Evolutionary conservation across 53 echinoderm and acorn worm species (phyloP).

Genomic region (Mesocentrotus franciscanus): DNA sequence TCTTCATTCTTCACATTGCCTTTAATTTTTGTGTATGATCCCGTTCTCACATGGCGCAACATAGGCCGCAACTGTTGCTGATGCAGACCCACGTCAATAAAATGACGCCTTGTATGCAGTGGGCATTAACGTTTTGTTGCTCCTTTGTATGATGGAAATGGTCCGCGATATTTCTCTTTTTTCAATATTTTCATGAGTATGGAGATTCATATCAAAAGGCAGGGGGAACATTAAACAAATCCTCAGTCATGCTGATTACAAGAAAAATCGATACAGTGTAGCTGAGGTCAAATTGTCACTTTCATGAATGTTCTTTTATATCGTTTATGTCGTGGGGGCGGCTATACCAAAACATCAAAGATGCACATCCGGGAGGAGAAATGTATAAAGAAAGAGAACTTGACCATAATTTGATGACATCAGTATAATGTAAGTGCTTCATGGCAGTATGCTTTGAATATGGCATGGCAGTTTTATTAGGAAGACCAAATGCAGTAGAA

Average conservation of each 20-base stretch:
- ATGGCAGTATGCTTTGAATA: neutral
- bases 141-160: too few species aligned
- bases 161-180: too few species aligned
- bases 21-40: too few species aligned
- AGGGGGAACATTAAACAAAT: neutral
- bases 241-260: neutral
- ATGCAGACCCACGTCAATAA: too few species aligned
- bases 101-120: too few species aligned
- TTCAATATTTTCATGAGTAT: too few species aligned
- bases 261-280: neutral
- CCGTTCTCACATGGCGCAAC: too few species aligned
- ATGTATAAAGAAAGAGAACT: neutral
- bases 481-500: neutral
- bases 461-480: neutral
- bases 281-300: neutral
- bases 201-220: neutral
- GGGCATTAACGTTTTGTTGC: too few species aligned
- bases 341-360: neutral
- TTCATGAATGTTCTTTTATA: neutral
- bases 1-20: too few species aligned
- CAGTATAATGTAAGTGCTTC: neutral
- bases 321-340: neutral
- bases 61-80: too few species aligned
- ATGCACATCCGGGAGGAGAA: neutral
- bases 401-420: neutral